Evolutionary conservation across 1,140 invertebrate genomes (phyloP).

Genomic region (Diuraphis noxia): DNA sequence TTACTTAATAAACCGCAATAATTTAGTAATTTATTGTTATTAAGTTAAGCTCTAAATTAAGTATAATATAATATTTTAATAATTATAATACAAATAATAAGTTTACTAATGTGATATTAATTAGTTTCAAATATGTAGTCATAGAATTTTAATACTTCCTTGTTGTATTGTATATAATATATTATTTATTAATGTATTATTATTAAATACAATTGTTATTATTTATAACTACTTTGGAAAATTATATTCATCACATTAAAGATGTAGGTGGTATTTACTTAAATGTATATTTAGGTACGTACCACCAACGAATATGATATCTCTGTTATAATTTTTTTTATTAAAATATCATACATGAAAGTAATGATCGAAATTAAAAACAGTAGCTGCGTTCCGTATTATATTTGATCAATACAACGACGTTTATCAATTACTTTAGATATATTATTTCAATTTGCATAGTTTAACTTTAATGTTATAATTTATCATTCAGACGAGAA

Average conservation of each 20-base stretch:
- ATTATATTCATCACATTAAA: constrained; percentile 4
- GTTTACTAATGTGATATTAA: constrained; percentile 47
- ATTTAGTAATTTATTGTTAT: neutral
- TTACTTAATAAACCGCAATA: constrained; percentile 41
- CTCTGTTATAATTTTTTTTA: neutral
- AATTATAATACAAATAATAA: constrained; percentile 12
- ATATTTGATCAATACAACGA: too few relatives aligned
- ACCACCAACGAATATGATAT: neutral
- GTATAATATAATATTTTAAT: neutral
- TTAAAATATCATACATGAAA: neutral
- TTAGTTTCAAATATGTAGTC: constrained; percentile 32
- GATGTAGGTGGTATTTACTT: neutral
- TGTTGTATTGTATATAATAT: constrained; percentile 42
- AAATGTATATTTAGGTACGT: too few relatives aligned
- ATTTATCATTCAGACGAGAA: too few relatives aligned
- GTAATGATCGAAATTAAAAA: neutral
- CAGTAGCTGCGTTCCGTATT: too few relatives aligned
- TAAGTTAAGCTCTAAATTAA: neutral
- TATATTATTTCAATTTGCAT: too few relatives aligned
- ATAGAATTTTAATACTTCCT: constrained; percentile 36
- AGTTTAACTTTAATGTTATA: too few relatives aligned
- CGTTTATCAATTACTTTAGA: neutral
- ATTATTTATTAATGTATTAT: constrained; percentile 25
- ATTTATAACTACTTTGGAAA: constrained; percentile 18
- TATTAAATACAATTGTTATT: constrained; percentile 46